These are phyloP conservation scores for Oncorhynchus clarkii DNA, from an alignment of 2,113 vertebrate species.

Conservation along the genomic window DNA sequence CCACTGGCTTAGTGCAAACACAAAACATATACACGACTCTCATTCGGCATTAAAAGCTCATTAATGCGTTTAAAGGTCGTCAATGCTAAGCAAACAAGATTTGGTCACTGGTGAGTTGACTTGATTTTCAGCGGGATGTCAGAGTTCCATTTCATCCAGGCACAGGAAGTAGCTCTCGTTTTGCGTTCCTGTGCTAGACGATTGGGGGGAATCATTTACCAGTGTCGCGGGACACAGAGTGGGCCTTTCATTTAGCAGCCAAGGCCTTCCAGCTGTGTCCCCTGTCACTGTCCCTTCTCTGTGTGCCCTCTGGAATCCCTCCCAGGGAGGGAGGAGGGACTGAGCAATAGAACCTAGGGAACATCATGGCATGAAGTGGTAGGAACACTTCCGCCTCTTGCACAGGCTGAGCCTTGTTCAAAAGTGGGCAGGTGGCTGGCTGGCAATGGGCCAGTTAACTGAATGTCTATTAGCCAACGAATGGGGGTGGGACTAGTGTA, in stretches of 20 bases:
- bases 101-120: no score
- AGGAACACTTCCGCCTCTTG: no score
- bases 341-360: no score
- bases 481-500: background rate
- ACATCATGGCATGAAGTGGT: no score
- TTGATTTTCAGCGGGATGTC: no score
- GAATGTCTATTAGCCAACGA: no score
- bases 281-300: conserved; percentile 4
- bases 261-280: background rate
- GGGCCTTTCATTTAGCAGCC: background rate
- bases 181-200: background rate
- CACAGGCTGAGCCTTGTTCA: background rate
- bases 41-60: no score
- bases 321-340: background rate
- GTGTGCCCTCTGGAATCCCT: background rate
- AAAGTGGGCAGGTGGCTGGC: conserved; percentile 1
- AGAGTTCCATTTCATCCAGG: no score
- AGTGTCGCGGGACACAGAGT: background rate
- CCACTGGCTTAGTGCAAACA: no score
- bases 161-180: no score
- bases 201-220: background rate
- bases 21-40: background rate
- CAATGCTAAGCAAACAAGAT: no score
- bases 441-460: no score
- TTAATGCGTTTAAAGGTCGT: background rate